These are phyloP conservation scores for Euphonia xanthogaster DNA, from an alignment of 2,797 vertebrate species.

Conservation along the genomic window DNA sequence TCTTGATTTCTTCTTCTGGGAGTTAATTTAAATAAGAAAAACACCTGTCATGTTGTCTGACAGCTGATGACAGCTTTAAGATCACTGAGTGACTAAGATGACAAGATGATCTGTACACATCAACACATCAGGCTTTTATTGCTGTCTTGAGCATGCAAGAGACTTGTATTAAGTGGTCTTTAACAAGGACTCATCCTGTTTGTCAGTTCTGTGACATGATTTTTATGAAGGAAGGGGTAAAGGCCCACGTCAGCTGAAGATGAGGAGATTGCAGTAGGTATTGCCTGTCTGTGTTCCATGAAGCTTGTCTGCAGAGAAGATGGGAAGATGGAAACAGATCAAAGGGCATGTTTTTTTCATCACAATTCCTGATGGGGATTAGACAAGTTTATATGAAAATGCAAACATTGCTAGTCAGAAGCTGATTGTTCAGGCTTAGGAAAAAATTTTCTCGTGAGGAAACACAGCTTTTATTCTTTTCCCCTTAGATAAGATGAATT, in stretches of 20 bases:
- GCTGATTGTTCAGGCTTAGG: not conserved
- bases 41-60: constrained; percentile 23
- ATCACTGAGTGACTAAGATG: constrained; percentile 25
- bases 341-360: not conserved
- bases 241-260: not conserved
- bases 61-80: constrained; percentile 32
- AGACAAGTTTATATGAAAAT: constrained; percentile 19
- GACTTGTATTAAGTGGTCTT: constrained; percentile 28
- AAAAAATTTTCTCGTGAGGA: not conserved
- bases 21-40: constrained; percentile 44
- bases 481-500: not conserved
- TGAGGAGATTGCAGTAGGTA: constrained; percentile 7
- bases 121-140: constrained; percentile 32
- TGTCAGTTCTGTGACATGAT: constrained; percentile 30
- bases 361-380: not conserved
- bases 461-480: not conserved
- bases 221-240: constrained; percentile 25
- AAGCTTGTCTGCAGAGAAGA: not conserved
- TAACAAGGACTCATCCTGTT: constrained; percentile 29
- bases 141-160: not conserved
- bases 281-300: not conserved
- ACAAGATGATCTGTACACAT: constrained; percentile 26
- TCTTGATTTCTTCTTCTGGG: constrained; percentile 7
- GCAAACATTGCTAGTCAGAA: not conserved
- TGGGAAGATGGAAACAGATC: not conserved